Evolutionary conservation across 30 jellyfish, hydroid and myxozoan species (phyloP), one percentile per base, ranked within the genome.

Genomic region (Aurelia coerulea): DNA sequence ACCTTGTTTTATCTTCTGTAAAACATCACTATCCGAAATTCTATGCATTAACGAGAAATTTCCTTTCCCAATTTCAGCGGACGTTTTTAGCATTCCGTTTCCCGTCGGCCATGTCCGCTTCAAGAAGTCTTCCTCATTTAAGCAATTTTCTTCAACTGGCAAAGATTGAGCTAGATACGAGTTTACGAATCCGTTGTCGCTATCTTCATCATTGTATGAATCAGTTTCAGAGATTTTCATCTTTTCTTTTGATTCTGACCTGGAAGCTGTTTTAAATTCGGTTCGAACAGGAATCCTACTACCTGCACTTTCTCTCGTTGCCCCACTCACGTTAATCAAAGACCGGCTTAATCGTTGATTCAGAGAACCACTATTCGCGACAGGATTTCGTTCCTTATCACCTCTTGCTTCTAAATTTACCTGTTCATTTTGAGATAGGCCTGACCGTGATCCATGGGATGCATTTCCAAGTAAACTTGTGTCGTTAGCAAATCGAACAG

Each of bases 81-180:
- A 10, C 16, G 34, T 60, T 49, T 33, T 41, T 5, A 37, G 8
- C 79, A 78, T 32, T 14, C 39, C 23, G 19, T 33, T 46, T 53
- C 89, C 89, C 16, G 65, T 71, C 14, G 93, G 93, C 93, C 93
- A 84, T 0, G 93, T 84, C 23, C 54, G 74, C 66, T 74, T 74
- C 82, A 84, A 13, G 11, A 66, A n/a, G 33, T 73, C 86, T 17
- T 65, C 66, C 35, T 84, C 88, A 19, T 14, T 67, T 19, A 62
- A 66, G 10, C n/a, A 7, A 18, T 16, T 46, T 1, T 34, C 66
- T 13, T 65, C 75, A 9, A 31, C 29, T 9, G 87, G 93, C 77
- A 77, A 73, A 13, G 93, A 37, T 56, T 37, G 69, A 60, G 42
- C 19, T 15, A 84, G 41, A 46, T 62, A 84, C 13, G 74, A 83